phyloP scores from a whole-genome alignment of 2,113 vertebrate species.

The Ceratotherium simum region DNA sequence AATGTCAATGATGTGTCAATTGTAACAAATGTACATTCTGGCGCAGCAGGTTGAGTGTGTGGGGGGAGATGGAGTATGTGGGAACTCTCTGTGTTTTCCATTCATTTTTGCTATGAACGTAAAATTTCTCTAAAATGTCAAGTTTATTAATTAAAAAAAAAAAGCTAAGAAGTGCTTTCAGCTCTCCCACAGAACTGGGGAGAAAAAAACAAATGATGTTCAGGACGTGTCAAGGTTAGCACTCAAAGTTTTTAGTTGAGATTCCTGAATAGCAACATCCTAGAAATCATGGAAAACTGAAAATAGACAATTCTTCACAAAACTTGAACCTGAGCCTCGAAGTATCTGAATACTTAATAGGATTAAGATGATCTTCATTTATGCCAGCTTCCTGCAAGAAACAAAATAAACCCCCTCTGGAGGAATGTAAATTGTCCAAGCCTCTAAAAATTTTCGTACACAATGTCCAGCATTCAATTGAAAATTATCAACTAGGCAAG shows the following conservation, averaged over 20 bases:
- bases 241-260: neutral
- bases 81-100: neutral
- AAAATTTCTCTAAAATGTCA: neutral
- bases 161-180: neutral
- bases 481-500: neutral
- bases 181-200: neutral
- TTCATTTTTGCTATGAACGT: neutral
- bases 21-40: neutral
- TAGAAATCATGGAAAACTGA: conserved; percentile 7
- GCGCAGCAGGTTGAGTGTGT: neutral
- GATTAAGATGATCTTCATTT: neutral
- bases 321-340: neutral
- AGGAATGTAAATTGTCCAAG: neutral
- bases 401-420: neutral
- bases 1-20: neutral
- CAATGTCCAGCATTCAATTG: neutral
- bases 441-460: neutral
- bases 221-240: neutral
- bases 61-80: neutral
- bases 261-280: neutral
- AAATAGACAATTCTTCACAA: neutral
- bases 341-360: neutral
- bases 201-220: neutral
- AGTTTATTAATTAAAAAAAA: neutral
- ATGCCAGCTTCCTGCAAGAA: neutral